Conservation (phyloP, 2,797 vertebrate species). For the Buceros bicornis region DNA sequence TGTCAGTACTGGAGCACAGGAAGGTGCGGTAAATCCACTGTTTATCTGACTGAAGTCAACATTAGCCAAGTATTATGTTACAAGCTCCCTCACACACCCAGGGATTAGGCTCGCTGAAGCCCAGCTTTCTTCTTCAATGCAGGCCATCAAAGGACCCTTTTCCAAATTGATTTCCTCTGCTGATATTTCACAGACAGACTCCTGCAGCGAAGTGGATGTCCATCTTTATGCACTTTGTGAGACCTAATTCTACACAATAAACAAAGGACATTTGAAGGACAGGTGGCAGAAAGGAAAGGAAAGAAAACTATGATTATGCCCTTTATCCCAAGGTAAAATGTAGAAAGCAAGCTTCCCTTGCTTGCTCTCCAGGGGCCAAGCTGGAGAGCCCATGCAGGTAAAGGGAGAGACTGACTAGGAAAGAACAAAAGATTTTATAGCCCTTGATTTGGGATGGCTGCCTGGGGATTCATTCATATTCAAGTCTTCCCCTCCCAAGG, state of each 20-base stretch:
- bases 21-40: constrained; percentile 12
- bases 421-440: neutral
- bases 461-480: neutral
- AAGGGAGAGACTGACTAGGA: neutral
- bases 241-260: neutral
- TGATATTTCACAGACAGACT: neutral
- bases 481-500: neutral
- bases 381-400: neutral
- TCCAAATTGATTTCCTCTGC: neutral
- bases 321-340: neutral
- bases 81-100: neutral
- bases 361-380: neutral
- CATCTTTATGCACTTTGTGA: neutral
- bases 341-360: neutral
- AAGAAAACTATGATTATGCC: neutral
- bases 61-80: neutral
- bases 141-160: neutral
- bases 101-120: neutral
- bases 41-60: neutral
- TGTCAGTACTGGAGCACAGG: neutral
- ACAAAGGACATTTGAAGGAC: neutral
- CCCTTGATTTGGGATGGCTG: neutral
- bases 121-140: neutral
- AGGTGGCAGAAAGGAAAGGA: neutral
- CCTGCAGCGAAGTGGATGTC: neutral